Evolutionary conservation across 2,113 vertebrate genomes (phyloP).

Genomic region (Ptilorrhoa leucosticta): DNA sequence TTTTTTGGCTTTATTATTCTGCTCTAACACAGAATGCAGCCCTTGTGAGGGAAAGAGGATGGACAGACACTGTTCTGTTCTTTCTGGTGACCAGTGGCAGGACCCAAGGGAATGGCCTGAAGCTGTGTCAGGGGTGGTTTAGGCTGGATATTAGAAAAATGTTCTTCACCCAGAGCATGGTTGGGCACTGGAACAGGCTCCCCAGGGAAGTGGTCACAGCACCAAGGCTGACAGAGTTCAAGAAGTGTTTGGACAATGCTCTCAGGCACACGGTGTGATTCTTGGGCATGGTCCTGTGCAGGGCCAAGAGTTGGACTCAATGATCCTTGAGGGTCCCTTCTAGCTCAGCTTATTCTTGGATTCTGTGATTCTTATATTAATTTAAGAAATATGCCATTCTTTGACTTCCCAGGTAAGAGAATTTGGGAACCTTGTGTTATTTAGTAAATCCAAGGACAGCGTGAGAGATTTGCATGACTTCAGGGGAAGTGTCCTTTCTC

Average conservation of each 20-base stretch:
- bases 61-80: background rate
- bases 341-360: background rate
- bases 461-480: background rate
- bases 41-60: background rate
- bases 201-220: background rate
- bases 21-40: background rate
- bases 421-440: background rate
- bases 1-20: background rate
- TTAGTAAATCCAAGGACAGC: background rate
- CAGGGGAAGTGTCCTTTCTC: background rate
- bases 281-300: background rate
- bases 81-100: background rate
- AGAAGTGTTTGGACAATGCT: background rate
- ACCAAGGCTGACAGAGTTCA: background rate
- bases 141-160: background rate
- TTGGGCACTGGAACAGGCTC: background rate
- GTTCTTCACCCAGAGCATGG: background rate
- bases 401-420: background rate
- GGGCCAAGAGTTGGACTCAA: rapidly evolving
- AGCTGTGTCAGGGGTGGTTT: background rate
- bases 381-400: background rate
- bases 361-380: background rate
- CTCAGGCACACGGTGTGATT: rapidly evolving
- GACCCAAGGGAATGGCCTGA: background rate
- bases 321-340: background rate